Conservation (phyloP, 2,113 vertebrate genomes). For the Pterocles gutturalis region DNA sequence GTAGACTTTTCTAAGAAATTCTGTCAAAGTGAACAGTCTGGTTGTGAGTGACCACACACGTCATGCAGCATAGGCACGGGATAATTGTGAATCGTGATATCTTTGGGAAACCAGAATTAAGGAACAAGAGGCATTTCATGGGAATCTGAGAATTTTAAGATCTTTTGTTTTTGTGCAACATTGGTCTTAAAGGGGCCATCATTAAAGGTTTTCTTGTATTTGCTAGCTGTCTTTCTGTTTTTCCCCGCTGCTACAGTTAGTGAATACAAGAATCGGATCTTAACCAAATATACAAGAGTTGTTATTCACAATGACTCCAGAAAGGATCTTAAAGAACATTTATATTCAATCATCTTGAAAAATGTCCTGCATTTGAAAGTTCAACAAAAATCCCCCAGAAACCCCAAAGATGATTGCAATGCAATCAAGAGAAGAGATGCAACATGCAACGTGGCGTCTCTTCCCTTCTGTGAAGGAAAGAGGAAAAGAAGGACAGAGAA, state of each 20-base stretch:
- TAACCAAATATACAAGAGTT: neutral
- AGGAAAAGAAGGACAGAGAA: neutral
- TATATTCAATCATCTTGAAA: neutral
- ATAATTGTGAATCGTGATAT: neutral
- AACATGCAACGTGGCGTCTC: neutral
- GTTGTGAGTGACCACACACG: neutral
- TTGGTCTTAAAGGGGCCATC: neutral
- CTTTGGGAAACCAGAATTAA: neutral
- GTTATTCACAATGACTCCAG: neutral
- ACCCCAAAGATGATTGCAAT: neutral
- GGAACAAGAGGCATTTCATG: neutral
- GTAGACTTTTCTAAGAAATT: neutral
- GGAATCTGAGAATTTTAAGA: neutral
- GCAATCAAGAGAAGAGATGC: neutral
- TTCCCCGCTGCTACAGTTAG: too few relatives aligned
- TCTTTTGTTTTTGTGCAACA: too few relatives aligned
- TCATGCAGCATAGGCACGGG: too few relatives aligned
- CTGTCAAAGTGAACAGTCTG: neutral
- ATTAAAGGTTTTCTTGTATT: neutral
- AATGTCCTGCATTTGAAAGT: neutral
- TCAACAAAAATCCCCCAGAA: neutral
- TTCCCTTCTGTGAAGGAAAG: neutral
- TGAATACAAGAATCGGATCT: neutral
- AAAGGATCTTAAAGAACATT: neutral
- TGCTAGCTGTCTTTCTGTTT: neutral